Percentiles rank a stretch among this genome's conserved stretches.
Conservation (phyloP, 2,888 invertebrate genomes). For the Branchellion lobata region DNA sequence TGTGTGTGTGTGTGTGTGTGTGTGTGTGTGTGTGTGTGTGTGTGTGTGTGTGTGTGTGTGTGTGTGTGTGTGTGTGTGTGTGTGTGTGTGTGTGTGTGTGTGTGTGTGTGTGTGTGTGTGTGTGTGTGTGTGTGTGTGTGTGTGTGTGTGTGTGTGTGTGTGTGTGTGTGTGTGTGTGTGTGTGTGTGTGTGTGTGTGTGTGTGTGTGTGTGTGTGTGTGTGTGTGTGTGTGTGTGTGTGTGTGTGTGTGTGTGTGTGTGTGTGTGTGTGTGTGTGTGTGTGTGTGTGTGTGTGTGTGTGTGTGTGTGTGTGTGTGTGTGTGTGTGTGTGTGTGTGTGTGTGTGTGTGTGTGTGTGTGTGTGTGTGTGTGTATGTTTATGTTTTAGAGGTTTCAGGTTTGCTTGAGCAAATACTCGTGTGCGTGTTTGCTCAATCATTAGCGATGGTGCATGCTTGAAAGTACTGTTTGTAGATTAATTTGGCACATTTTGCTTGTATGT, state of each 20-base stretch:
- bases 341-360: constrained; percentile 36
- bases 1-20: constrained; percentile 44
- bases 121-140: no score
- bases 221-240: constrained; percentile 23
- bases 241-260: constrained; percentile 20
- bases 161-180: no score
- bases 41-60: neutral
- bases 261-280: constrained; percentile 12
- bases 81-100: neutral
- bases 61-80: neutral
- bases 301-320: constrained; percentile 35
- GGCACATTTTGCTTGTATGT: no score
- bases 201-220: constrained; percentile 26
- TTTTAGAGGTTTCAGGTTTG: no score
- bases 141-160: no score
- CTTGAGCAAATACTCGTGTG: no score
- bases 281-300: constrained; percentile 31
- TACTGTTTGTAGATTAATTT: no score
- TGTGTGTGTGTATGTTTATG: neutral
- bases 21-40: constrained; percentile 38
- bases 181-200: no score
- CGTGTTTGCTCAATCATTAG: no score
- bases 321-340: constrained; percentile 36
- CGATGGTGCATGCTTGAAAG: no score
- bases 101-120: no score